These are phyloP conservation scores for Notarius lentiginosus DNA, from an alignment of 2,113 vertebrate species.

Conservation along the genomic window DNA sequence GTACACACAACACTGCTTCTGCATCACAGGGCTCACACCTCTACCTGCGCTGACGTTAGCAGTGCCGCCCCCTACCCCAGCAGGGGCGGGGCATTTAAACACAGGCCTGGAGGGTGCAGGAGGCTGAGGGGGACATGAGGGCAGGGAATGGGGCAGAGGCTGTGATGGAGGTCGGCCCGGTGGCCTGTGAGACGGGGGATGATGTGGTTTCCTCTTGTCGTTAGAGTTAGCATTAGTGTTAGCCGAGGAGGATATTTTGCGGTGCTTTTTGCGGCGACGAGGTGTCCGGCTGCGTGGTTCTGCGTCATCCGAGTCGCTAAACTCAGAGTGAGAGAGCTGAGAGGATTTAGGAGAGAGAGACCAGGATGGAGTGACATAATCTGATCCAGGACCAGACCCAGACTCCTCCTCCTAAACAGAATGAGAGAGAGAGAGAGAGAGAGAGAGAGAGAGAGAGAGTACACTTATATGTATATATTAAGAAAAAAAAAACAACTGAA, in stretches of 20 bases:
- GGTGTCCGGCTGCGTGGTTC: conserved; percentile 52
- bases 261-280: conserved; percentile 62
- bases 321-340: conserved; percentile 75
- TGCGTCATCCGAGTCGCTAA: conserved; percentile 67
- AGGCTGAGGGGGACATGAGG: conserved; percentile 50
- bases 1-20: conserved; percentile 73
- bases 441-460: neutral
- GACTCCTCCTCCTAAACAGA: conserved; percentile 70
- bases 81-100: conserved; percentile 69
- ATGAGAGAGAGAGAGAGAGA: neutral
- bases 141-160: conserved; percentile 34
- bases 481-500: neutral
- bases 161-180: conserved; percentile 44
- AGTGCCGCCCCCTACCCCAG: conserved; percentile 51
- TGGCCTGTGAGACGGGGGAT: conserved; percentile 50
- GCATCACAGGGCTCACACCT: conserved; percentile 56
- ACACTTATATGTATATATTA: neutral
- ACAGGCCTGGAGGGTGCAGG: conserved; percentile 56
- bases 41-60: conserved; percentile 50
- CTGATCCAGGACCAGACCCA: conserved; percentile 59
- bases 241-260: conserved; percentile 28
- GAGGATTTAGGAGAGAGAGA: conserved; percentile 77
- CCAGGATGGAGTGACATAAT: conserved; percentile 78
- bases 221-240: conserved; percentile 43
- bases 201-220: conserved; percentile 64